Percentiles rank a stretch among this genome's conserved stretches.
phyloP scores from a whole-genome alignment of 2,113 vertebrate genomes.

The Nesoenas mayeri region DNA sequence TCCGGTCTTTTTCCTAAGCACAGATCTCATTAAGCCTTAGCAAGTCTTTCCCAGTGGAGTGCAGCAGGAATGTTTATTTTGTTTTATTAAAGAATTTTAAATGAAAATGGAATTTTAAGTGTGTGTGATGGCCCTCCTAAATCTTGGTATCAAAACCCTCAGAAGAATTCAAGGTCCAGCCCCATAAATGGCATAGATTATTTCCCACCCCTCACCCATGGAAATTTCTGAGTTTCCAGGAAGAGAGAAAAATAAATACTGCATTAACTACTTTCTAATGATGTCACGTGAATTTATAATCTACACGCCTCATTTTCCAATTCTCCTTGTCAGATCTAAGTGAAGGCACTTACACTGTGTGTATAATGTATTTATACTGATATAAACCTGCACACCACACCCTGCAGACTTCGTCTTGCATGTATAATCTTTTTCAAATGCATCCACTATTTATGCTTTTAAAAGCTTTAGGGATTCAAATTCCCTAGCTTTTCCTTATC shows the following conservation, averaged over 20 bases:
- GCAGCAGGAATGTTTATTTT: not conserved
- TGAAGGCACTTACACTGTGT: not conserved
- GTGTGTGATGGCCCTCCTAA: not conserved
- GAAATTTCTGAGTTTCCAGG: not conserved
- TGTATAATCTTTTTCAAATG: not conserved
- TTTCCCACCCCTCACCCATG: not conserved
- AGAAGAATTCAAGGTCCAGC: not conserved
- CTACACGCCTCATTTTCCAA: not conserved
- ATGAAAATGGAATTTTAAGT: not conserved
- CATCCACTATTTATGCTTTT: not conserved
- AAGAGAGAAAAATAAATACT: not conserved
- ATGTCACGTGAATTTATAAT: not conserved
- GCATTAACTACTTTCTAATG: not conserved
- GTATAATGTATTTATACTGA: not conserved
- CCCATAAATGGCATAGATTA: not conserved
- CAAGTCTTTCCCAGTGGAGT: not conserved
- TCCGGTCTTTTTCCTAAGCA: not conserved
- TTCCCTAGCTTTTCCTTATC: conserved; percentile 28
- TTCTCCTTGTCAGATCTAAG: not conserved
- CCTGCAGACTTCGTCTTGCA: not conserved
- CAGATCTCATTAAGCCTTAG: not conserved
- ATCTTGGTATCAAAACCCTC: not conserved
- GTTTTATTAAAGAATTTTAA: not conserved
- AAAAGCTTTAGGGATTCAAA: conserved; percentile 7
- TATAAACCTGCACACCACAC: not conserved